Conservation (phyloP, 2,888 invertebrate species). For the Bruchidius siliquastri region DNA sequence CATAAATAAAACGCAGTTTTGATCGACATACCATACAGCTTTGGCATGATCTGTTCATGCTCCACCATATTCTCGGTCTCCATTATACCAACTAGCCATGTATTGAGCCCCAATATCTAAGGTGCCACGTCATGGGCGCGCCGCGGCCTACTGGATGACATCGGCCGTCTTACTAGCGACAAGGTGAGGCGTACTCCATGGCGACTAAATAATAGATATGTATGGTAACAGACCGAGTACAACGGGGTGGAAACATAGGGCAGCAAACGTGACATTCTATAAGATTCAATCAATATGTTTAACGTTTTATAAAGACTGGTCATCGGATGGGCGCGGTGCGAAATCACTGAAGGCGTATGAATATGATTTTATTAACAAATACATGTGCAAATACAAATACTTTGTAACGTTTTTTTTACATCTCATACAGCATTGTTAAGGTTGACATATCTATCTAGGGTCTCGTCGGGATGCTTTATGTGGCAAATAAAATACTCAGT, state of each 20-base stretch:
- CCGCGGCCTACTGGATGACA: background rate
- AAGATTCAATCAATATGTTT: background rate
- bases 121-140: background rate
- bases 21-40: slow-evolving; percentile 18
- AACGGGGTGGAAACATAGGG: background rate
- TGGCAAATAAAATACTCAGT: too few species aligned
- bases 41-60: slow-evolving; percentile 13
- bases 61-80: slow-evolving; percentile 7
- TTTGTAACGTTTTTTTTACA: too few species aligned
- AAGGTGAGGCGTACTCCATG: background rate
- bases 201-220: background rate
- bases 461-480: too few species aligned
- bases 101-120: background rate
- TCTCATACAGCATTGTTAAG: too few species aligned
- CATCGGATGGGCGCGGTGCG: background rate
- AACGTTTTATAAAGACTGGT: background rate
- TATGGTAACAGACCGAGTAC: background rate
- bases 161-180: background rate
- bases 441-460: too few species aligned
- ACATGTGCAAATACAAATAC: too few species aligned
- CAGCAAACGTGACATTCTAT: background rate
- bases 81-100: background rate
- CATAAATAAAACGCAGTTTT: slow-evolving; percentile 33
- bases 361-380: background rate
- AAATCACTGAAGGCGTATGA: background rate